These are phyloP conservation scores for Drosophila kepulauana DNA, from an alignment of 1,140 invertebrate genomes.

Conservation along the genomic window DNA sequence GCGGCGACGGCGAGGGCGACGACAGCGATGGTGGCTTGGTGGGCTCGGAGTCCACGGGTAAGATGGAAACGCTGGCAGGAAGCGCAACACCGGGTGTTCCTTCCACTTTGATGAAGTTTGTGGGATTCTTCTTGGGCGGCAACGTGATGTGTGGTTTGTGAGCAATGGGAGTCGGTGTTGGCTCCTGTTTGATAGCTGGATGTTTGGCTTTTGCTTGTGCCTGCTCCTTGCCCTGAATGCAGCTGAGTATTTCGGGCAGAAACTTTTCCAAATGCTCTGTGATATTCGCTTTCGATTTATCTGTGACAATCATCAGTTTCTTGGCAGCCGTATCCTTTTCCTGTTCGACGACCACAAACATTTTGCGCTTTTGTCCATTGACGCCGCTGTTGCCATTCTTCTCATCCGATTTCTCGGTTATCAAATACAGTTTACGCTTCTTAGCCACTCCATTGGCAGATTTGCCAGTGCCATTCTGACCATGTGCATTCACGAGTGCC, in stretches of 20 bases:
- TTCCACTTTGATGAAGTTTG: constrained; percentile 66
- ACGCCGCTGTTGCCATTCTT: constrained; percentile 28
- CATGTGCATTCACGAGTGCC: constrained; percentile 33
- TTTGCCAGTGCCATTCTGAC: constrained; percentile 13
- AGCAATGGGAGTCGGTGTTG: constrained; percentile 16
- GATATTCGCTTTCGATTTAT: constrained; percentile 66
- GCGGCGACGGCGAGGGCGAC: constrained; percentile 14
- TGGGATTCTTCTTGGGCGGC: constrained; percentile 82
- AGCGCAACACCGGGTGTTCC: constrained; percentile 9
- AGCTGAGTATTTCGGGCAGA: constrained; percentile 71
- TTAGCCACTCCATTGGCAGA: constrained; percentile 33
- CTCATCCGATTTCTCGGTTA: constrained; percentile 72
- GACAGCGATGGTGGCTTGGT: constrained; percentile 20
- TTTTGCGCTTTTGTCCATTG: constrained; percentile 74
- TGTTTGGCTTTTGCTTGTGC: constrained; percentile 33
- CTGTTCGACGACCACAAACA: constrained; percentile 79
- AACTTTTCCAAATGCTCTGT: constrained; percentile 79
- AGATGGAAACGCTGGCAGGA: constrained; percentile 30
- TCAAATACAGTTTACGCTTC: constrained; percentile 75
- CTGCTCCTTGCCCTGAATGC: constrained; percentile 74
- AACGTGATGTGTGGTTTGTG: constrained; percentile 68
- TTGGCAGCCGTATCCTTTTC: constrained; percentile 62
- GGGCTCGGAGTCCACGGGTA: constrained; percentile 28
- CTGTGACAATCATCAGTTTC: constrained; percentile 76
- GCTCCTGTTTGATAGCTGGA: constrained; percentile 25